Evolutionary conservation across 2,113 vertebrate genomes (phyloP).

Genomic region (Neolamprologus hecqui): DNA sequence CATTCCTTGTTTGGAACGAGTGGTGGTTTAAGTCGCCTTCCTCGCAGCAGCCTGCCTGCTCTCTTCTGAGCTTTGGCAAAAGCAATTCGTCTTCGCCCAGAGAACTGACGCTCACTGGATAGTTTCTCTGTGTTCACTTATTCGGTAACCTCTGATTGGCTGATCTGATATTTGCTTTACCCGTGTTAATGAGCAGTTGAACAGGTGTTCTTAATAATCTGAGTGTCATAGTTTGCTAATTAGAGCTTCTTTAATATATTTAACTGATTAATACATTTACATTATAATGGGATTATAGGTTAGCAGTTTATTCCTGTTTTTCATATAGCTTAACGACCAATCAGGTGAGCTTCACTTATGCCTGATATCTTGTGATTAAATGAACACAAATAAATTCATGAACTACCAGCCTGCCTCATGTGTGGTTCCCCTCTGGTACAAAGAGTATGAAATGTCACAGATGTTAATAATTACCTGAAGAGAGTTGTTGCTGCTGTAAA

Average conservation of each 20-base stretch:
- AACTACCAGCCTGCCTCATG: accelerated
- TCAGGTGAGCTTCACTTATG: not conserved
- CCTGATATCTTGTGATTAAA: accelerated
- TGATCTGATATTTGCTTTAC: not conserved
- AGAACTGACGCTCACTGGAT: not conserved
- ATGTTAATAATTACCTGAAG: not conserved
- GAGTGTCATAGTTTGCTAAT: not conserved
- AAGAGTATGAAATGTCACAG: accelerated
- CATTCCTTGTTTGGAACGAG: not conserved
- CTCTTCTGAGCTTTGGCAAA: not conserved
- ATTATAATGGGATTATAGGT: not conserved
- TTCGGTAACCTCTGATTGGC: not conserved
- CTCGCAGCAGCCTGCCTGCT: not conserved
- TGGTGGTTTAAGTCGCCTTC: not conserved
- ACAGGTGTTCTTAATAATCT: not conserved
- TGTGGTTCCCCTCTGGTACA: not conserved
- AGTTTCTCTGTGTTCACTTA: not conserved
- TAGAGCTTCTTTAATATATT: not conserved
- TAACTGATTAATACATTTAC: not conserved
- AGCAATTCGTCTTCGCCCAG: not conserved
- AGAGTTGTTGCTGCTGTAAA: not conserved
- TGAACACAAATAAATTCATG: not conserved
- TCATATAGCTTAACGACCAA: not conserved
- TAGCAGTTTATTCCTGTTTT: not conserved
- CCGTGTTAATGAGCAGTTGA: not conserved